phyloP scores from a whole-genome alignment of 2,113 vertebrate genomes.

The Sakesphorus luctuosus region DNA sequence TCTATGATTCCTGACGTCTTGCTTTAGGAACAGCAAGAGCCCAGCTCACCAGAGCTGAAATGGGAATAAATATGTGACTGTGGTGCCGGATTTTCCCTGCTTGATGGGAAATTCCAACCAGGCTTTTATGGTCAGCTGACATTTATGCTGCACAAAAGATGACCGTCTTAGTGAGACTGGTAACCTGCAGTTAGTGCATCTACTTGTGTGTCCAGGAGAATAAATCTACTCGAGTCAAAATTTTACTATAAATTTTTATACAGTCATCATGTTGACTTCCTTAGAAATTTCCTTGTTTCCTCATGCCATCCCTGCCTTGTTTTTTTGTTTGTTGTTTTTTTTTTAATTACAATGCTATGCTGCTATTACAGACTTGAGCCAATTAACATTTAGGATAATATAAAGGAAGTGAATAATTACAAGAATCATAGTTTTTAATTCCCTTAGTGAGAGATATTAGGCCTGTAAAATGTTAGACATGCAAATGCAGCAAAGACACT shows the following conservation, averaged over 20 bases:
- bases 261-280: fast-evolving
- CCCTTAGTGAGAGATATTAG: background rate
- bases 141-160: background rate
- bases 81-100: background rate
- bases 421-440: background rate
- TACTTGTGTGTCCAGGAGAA: background rate
- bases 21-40: background rate
- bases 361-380: background rate
- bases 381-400: background rate
- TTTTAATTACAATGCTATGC: background rate
- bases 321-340: background rate
- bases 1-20: fast-evolving
- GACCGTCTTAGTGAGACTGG: background rate
- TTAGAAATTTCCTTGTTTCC: background rate
- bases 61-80: background rate
- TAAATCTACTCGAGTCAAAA: background rate
- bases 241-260: background rate
- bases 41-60: background rate
- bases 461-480: background rate
- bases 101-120: background rate
- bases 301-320: background rate
- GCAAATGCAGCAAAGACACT: background rate
- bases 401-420: background rate
- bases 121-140: fast-evolving
- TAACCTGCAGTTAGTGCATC: background rate